These are phyloP conservation scores for Hoplostethus atlanticus DNA, from an alignment of 2,797 vertebrate species.

Conservation along the genomic window DNA sequence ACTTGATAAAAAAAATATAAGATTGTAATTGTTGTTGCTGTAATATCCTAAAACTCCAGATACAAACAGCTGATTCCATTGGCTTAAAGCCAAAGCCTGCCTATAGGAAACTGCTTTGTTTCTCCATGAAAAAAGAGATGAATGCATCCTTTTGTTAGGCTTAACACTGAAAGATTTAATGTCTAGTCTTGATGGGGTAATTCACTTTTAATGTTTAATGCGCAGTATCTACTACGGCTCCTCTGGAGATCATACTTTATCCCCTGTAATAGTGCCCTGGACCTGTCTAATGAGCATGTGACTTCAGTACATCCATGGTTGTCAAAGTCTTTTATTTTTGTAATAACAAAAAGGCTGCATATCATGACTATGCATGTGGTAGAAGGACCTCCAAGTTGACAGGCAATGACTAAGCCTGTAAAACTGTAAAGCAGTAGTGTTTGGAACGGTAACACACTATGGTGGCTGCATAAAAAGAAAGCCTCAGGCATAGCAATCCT, in stretches of 20 bases:
- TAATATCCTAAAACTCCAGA: neutral
- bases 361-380: conserved; percentile 44
- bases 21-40: neutral
- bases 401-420: conserved; percentile 45
- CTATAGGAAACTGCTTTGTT: neutral
- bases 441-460: conserved; percentile 51
- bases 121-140: neutral
- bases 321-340: conserved; percentile 15
- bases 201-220: conserved; percentile 33
- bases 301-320: conserved; percentile 40
- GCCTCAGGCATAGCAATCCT: conserved; percentile 53
- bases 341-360: conserved; percentile 39
- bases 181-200: conserved; percentile 7
- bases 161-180: neutral
- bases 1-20: neutral
- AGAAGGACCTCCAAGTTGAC: conserved; percentile 43
- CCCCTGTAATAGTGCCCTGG: conserved; percentile 33
- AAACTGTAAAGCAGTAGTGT: conserved; percentile 32
- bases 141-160: neutral
- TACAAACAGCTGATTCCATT: neutral
- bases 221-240: conserved; percentile 42
- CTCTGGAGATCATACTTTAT: conserved; percentile 56
- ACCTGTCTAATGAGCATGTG: conserved; percentile 40
- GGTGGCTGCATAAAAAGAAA: conserved; percentile 56
- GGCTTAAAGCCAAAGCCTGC: neutral